A percentile compares a stretch with the other conserved stretches of the same genome.
Evolutionary conservation across 1,140 invertebrate genomes (phyloP).

Genomic region (Pachyrhynchus sulphureomaculatus): DNA sequence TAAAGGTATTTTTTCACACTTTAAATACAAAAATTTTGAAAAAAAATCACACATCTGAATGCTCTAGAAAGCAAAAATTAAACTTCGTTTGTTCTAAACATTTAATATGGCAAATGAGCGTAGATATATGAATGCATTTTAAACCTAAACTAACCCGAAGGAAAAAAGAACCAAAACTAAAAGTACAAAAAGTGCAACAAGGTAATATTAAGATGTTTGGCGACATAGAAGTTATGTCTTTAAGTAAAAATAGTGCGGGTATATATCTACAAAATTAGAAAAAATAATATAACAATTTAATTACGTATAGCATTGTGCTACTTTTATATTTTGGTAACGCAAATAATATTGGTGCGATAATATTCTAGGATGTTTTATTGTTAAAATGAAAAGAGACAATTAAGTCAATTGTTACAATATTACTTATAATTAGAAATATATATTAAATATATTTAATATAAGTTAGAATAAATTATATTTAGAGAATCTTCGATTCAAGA

Average conservation of each 20-base stretch:
- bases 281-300: conserved; percentile 4
- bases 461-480: not conserved
- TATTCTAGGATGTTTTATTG: not conserved
- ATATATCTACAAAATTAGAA: not conserved
- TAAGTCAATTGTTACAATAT: not conserved
- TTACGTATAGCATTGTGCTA: not conserved
- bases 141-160: not conserved
- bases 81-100: not conserved
- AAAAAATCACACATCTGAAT: not conserved
- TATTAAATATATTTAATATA: not conserved
- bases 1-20: conserved; percentile 1
- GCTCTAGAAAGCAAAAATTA: conserved; percentile 2
- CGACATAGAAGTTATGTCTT: not conserved
- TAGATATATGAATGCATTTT: not conserved
- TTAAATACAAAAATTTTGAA: conserved; percentile 7
- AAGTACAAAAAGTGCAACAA: conserved; percentile 3
- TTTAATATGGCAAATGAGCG: no score
- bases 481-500: conserved; percentile 16
- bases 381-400: not conserved
- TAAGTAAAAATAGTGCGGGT: not conserved
- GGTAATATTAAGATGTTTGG: not conserved
- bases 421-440: not conserved
- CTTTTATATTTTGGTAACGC: conserved; percentile 2
- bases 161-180: conserved; percentile 2
- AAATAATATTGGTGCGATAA: not conserved